Base-by-base conservation (phyloP, 2,888 invertebrate genomes). In the Nymphalis c-album region DNA sequence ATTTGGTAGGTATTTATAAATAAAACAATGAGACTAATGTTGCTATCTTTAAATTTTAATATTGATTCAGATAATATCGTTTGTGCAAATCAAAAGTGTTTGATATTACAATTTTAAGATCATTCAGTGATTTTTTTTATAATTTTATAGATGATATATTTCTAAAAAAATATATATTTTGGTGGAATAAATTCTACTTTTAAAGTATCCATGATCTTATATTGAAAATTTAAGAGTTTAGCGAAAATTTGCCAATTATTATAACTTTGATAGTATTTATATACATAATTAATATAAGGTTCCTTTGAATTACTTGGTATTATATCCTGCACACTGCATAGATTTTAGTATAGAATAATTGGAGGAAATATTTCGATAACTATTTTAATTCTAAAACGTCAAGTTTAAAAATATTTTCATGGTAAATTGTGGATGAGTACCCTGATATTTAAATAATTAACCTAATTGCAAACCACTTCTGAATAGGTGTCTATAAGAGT, bases 241-340 rank as follows among this genome's bases (percentile, higher is more conserved):
- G 66, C 64, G 65, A 62, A 53, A 64, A 58, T 22, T 64, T 71
- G 71, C 71, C 71, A 71, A 71, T 69, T 71, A 64, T 55, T 35
- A 60, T 66, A 59, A 26, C 58, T 57, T 59, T 65, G 57, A 65
- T 64, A 61, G 31, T 55, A 45, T 60, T 50, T 50, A 18, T 18
- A 50, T 18, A 50, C 2, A 18, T 20, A 20, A 48, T n/a, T 1
- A 8, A 50, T 10, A 8, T 50, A 50, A 50, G 10, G 4, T 20
- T 7, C 7, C 10, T 8, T 50, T 50, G 0, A 20, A 50, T n/a
- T 20, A 18, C 20, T 20, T 50, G 20, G 4, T 50, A 20, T 18
- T 50, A 6, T 51, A 16, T 51, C 20, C 20, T 51, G 22, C 51
- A 22, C 51, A 3, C 6, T 51, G 20, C 20, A 0, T 22, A 51